These are phyloP conservation scores for Laticauda laticaudata DNA, from an alignment of 2,113 vertebrate genomes.

Conservation along the genomic window DNA sequence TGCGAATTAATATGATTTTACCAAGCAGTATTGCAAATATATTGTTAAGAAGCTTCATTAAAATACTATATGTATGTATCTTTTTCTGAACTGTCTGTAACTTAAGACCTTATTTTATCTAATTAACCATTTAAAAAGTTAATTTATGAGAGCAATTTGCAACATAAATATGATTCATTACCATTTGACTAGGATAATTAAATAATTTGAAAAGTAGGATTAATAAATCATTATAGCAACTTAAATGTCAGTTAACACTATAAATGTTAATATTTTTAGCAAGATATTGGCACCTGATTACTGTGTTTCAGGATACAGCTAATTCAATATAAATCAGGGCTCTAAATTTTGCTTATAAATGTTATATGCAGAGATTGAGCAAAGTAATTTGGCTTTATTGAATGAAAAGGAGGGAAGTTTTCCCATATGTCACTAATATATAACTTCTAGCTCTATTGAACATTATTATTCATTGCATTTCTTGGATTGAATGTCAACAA, in stretches of 20 bases:
- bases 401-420: conserved; percentile 20
- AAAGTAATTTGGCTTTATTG: conserved; percentile 49
- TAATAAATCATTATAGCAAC: conserved; percentile 67
- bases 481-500: conserved; percentile 14
- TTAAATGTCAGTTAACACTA: conserved; percentile 68
- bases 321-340: conserved; percentile 59
- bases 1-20: background rate
- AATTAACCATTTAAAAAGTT: conserved; percentile 32
- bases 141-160: conserved; percentile 55
- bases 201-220: conserved; percentile 65
- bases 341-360: conserved; percentile 49
- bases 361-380: background rate
- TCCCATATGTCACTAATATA: conserved; percentile 8
- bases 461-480: conserved; percentile 40
- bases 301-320: conserved; percentile 45
- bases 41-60: background rate
- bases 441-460: conserved; percentile 6
- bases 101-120: conserved; percentile 31
- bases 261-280: conserved; percentile 60
- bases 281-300: conserved; percentile 68
- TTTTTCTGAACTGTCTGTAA: background rate
- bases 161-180: conserved; percentile 47
- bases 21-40: background rate
- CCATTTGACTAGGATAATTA: conserved; percentile 54
- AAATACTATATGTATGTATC: background rate